Percentiles rank a stretch among this genome's conserved stretches.
Conservation (phyloP, 2,797 vertebrate species). For the Lates japonicus region DNA sequence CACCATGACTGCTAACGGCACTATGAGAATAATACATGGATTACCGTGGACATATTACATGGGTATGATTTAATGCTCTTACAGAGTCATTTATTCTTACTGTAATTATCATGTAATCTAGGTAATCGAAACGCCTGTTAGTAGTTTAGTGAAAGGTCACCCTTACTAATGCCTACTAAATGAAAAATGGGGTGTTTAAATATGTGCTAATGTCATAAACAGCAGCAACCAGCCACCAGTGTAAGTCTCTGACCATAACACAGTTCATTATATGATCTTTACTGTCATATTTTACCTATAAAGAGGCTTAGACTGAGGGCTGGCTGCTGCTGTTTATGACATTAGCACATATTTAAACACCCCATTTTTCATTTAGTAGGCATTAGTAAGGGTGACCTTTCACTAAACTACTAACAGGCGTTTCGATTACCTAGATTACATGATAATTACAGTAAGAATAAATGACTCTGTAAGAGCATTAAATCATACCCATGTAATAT, state of each 20-base stretch:
- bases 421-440: slow-evolving; percentile 71
- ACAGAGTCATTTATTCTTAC: slow-evolving; percentile 63
- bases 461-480: slow-evolving; percentile 64
- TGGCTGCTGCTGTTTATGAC: slow-evolving; percentile 47
- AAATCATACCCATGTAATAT: slow-evolving; percentile 75
- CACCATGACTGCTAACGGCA: slow-evolving; percentile 57
- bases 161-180: slow-evolving; percentile 58
- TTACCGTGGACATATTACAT: slow-evolving; percentile 69
- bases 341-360: slow-evolving; percentile 56
- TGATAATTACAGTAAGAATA: slow-evolving; percentile 72
- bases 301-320: background rate
- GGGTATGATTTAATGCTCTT: slow-evolving; percentile 70
- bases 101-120: slow-evolving; percentile 74
- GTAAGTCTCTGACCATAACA: slow-evolving; percentile 10
- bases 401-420: too few species aligned
- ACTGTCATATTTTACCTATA: slow-evolving; percentile 19
- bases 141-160: slow-evolving; percentile 75
- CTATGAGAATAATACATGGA: slow-evolving; percentile 46
- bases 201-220: slow-evolving; percentile 56
- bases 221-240: slow-evolving; percentile 27
- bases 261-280: slow-evolving; percentile 42
- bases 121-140: too few species aligned
- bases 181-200: slow-evolving; percentile 66
- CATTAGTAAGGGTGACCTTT: slow-evolving; percentile 72
- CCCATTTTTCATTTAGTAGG: slow-evolving; percentile 66